Evolutionary conservation across 64 coral and sea anemone genomes (phyloP).

Genomic region (Montipora efflorescens): DNA sequence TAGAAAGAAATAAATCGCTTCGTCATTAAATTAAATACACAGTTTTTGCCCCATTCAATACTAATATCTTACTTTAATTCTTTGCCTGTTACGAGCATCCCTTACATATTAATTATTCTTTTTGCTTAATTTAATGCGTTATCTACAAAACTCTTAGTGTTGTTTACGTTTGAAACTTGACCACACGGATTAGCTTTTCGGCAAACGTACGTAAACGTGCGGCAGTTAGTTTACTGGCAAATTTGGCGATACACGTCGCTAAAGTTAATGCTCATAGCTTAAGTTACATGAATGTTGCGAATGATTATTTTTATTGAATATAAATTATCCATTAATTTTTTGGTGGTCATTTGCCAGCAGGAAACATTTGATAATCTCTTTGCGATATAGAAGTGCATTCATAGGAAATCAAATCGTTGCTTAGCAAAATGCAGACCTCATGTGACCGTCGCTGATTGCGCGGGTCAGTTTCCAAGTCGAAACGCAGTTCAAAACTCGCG

Average conservation of each 20-base stretch:
- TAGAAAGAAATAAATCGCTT: background rate
- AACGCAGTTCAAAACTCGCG: background rate
- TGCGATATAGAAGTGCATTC: constrained; percentile 5
- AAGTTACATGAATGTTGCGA: constrained; percentile 3
- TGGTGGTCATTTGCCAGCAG: constrained; percentile 49
- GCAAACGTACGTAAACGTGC: background rate
- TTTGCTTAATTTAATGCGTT: constrained; percentile 49
- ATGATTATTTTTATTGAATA: constrained; percentile 60
- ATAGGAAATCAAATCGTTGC: background rate
- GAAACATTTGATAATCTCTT: background rate
- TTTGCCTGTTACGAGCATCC: background rate
- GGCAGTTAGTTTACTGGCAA: background rate
- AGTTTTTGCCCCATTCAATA: background rate
- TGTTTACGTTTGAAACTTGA: constrained; percentile 9
- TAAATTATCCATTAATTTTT: constrained; percentile 57
- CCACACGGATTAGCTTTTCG: background rate
- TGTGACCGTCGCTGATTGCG: background rate
- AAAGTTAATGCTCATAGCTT: constrained; percentile 9
- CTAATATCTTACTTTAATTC: background rate
- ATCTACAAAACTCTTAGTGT: constrained; percentile 15
- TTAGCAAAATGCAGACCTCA: background rate
- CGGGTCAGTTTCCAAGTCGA: background rate
- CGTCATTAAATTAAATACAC: background rate
- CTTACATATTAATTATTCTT: constrained; percentile 10
- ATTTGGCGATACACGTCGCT: background rate